A percentile compares a stretch with the other conserved stretches of the same genome.
Evolutionary conservation across 1,140 invertebrate genomes (phyloP).

Genomic region (Caenorhabditis inopinata): DNA sequence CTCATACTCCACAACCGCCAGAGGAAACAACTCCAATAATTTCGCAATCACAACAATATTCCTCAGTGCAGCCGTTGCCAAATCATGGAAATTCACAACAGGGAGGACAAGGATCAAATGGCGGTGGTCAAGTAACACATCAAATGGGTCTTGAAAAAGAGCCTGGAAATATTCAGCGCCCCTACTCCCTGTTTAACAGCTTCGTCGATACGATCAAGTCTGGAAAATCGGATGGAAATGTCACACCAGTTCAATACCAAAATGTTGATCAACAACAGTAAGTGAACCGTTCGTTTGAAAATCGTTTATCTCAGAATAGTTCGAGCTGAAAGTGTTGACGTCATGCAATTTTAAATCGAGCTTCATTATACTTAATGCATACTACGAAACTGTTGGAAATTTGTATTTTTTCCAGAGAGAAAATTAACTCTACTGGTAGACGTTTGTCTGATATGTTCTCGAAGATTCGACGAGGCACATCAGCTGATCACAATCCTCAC

Average conservation of each 20-base stretch:
- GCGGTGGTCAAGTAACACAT: constrained; percentile 20
- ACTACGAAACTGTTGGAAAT: no score
- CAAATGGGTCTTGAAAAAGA: neutral
- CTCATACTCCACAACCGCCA: neutral
- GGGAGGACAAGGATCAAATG: neutral
- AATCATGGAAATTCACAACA: neutral
- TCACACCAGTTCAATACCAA: constrained; percentile 28
- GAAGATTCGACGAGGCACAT: constrained; percentile 48
- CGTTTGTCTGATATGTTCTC: constrained; percentile 55
- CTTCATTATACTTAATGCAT: no score
- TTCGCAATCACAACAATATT: constrained; percentile 23
- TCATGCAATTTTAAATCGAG: no score
- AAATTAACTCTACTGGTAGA: constrained; percentile 40
- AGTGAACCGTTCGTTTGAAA: neutral
- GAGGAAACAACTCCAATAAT: constrained; percentile 11
- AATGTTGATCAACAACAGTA: constrained; percentile 27
- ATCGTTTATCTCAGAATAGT: no score
- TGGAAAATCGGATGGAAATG: constrained; percentile 45
- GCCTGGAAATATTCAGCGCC: constrained; percentile 54
- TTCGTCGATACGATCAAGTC: constrained; percentile 62
- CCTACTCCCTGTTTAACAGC: constrained; percentile 62
- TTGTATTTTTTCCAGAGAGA: constrained; percentile 36
- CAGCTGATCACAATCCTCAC: constrained; percentile 45
- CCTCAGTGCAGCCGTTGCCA: neutral
- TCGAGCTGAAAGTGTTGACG: no score